A percentile compares a stretch with the other conserved stretches of the same genome.
phyloP scores from a whole-genome alignment of 2,888 invertebrate genomes.

The Melanophora roralis region DNA sequence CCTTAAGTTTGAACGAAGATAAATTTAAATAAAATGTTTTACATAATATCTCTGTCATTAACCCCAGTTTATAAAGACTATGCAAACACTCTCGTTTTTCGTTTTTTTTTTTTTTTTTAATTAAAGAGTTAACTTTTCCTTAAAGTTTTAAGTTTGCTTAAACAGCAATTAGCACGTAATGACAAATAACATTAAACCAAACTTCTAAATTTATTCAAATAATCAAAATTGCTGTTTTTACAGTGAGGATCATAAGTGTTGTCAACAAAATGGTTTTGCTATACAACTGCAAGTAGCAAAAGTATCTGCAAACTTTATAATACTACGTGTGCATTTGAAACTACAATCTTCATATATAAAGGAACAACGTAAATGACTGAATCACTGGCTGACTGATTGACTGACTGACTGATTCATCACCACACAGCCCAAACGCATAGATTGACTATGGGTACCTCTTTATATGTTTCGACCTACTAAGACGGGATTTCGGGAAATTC shows the following conservation, averaged over 20 bases:
- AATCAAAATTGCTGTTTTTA: neutral
- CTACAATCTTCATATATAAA: no score
- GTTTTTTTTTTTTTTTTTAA: slow-evolving; percentile 32
- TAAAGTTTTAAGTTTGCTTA: slow-evolving; percentile 20
- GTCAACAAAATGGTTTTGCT: neutral
- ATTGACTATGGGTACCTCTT: no score
- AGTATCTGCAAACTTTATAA: no score
- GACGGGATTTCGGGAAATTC: no score
- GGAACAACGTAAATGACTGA: no score
- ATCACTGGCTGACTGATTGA: no score
- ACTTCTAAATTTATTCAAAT: slow-evolving; percentile 18
- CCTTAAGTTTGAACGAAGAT: neutral
- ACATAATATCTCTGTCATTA: slow-evolving; percentile 23
- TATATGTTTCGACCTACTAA: no score
- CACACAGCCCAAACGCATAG: no score
- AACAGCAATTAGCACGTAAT: slow-evolving; percentile 43
- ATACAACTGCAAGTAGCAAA: neutral
- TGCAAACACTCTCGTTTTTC: neutral
- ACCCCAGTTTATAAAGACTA: neutral
- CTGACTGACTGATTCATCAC: no score
- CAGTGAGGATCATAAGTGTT: slow-evolving; percentile 2
- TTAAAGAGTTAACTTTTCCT: slow-evolving; percentile 34
- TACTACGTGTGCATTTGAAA: no score
- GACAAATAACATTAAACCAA: slow-evolving; percentile 44
- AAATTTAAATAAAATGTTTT: slow-evolving; percentile 39